Evolutionary conservation across 2,113 vertebrate species (phyloP).

Genomic region (Panthera leo): DNA sequence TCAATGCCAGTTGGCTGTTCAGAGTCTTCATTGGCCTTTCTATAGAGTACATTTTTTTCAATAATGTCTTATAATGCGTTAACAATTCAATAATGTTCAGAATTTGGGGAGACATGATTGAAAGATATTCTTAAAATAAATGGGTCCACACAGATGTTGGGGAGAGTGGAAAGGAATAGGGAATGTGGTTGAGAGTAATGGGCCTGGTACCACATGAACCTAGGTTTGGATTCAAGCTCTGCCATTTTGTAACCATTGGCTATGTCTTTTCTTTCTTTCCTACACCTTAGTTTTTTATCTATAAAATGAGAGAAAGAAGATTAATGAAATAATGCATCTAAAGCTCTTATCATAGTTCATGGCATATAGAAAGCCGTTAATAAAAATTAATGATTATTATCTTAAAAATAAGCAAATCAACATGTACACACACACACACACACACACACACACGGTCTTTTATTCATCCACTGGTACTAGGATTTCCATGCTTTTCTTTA

Average conservation of each 20-base stretch:
- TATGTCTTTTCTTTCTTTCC: neutral
- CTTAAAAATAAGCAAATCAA: neutral
- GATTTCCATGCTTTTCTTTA: neutral
- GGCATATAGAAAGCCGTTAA: neutral
- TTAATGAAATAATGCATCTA: neutral
- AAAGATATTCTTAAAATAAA: neutral
- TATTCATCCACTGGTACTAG: neutral
- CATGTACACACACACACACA: neutral
- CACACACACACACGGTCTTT: neutral
- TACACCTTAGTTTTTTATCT: neutral
- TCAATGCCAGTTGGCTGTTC: neutral
- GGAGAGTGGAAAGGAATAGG: fast-evolving
- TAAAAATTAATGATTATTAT: neutral
- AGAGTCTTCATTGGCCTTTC: neutral
- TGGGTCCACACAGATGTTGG: neutral
- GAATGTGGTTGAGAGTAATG: fast-evolving
- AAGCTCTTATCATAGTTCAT: neutral
- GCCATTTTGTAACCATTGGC: neutral
- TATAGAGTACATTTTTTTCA: neutral
- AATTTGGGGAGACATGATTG: neutral
- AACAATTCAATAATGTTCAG: neutral
- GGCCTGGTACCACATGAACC: neutral
- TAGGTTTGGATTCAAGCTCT: neutral
- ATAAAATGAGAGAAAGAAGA: neutral
- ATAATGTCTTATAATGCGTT: neutral